Evolutionary conservation across 2,797 vertebrate species (phyloP).

Genomic region (Danio kyathit): DNA sequence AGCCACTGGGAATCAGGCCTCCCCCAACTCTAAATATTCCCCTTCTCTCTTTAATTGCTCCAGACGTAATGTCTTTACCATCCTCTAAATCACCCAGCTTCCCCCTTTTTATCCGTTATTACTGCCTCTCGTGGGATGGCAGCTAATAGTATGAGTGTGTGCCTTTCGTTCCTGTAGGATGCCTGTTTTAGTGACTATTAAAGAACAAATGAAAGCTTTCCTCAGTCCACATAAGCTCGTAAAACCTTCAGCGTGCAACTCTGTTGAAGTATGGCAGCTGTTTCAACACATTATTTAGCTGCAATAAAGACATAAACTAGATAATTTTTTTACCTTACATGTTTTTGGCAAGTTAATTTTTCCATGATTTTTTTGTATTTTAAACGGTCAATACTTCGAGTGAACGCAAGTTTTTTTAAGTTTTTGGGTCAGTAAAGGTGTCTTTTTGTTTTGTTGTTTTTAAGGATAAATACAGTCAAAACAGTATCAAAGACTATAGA

Average conservation of each 20-base stretch:
- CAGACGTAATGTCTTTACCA: conserved; percentile 54
- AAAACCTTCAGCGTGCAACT: conserved; percentile 21
- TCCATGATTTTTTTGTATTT: neutral
- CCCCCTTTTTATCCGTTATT: conserved; percentile 59
- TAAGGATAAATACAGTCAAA: neutral
- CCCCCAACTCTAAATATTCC: conserved; percentile 64
- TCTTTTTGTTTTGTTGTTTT: too few species aligned
- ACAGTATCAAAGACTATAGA: neutral
- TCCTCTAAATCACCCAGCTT: conserved; percentile 50
- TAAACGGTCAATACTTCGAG: neutral
- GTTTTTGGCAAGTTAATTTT: neutral
- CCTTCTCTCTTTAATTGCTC: conserved; percentile 59
- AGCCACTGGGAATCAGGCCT: conserved; percentile 71
- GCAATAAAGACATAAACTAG: neutral
- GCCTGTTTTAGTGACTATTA: conserved; percentile 57
- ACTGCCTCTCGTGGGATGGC: conserved; percentile 52
- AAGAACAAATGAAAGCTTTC: conserved; percentile 48
- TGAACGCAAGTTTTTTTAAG: neutral
- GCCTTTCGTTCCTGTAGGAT: conserved; percentile 62
- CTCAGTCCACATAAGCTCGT: neutral
- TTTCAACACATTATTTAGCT: neutral
- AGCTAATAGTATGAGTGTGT: conserved; percentile 64
- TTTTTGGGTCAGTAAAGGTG: neutral
- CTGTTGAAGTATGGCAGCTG: conserved; percentile 9
- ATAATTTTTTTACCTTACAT: neutral